Evolutionary conservation across 1,140 invertebrate genomes (phyloP), one percentile per base, ranked within the genome.

Genomic region (Macrocentrus cingulum): DNA sequence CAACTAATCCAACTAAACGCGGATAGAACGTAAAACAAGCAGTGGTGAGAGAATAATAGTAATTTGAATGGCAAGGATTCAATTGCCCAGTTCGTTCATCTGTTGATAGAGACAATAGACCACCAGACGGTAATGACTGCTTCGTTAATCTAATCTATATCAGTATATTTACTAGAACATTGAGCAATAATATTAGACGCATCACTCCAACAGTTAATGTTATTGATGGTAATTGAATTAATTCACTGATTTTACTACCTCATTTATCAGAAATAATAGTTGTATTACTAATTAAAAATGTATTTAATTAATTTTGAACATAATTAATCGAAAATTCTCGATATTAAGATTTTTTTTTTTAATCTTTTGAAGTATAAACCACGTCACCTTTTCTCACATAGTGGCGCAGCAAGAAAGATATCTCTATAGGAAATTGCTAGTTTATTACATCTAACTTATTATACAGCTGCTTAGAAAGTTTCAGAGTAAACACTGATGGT

Each of bases 91-190:
- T n/a, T 32, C 22, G 44, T 25, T 46, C 25, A 29, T 29, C 25
- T 29, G 25, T 65, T 49, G 59, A 51, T 50, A 54, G 62, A 48
- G 59, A 62, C 56, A 52, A 54, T 61, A 60, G 55, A 56, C n/a
- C n/a, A n/a, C n/a, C 57, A 64, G 55, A 61, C 62, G 57, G 53
- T 65, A 66, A 66, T 66, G 62, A 67, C 61, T 61, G 58, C 62
- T 62, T 61, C 60, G 57, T 67, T 66, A 66, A 67, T 67, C 59
- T 67, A 65, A 67, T 67, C 65, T 65, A 49, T 42, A 52, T 44
- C 36, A 36, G 11, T 48, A 29, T n/a, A n/a, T n/a, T n/a, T n/a
- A n/a, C n/a, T n/a, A n/a, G n/a, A n/a, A n/a, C n/a, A n/a, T n/a
- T n/a, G 55, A 59, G 61, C 61, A 67, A 67, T 66, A 67, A 67